phyloP scores from a whole-genome alignment of 2,113 vertebrate genomes.

The Alexandromys fortis region DNA sequence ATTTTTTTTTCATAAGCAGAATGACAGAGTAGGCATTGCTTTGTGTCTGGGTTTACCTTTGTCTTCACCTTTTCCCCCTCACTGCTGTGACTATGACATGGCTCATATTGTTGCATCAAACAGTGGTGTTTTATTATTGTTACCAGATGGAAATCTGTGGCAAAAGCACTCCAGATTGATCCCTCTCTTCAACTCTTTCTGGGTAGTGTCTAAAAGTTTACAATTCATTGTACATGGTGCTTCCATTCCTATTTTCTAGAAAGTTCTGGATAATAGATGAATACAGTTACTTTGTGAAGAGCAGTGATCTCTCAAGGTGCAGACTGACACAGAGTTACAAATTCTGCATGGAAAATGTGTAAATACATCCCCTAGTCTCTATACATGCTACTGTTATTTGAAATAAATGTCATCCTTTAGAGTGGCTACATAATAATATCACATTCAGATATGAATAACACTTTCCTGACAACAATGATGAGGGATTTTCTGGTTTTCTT shows the following conservation, averaged over 20 bases:
- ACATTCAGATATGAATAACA: background rate
- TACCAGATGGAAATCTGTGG: accelerated
- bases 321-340: background rate
- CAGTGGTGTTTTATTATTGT: background rate
- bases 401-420: background rate
- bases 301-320: too few relatives aligned
- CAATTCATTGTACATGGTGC: background rate
- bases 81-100: background rate
- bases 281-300: background rate
- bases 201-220: background rate
- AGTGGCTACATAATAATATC: background rate
- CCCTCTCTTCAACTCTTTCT: background rate
- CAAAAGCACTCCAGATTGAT: background rate
- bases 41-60: background rate
- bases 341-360: background rate
- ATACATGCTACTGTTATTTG: background rate
- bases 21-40: background rate
- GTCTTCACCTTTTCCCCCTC: background rate
- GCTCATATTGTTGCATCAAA: accelerated
- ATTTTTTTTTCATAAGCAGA: background rate
- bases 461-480: background rate
- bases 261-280: background rate
- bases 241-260: background rate
- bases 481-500: background rate
- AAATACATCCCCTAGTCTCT: background rate